Evolutionary conservation across 92 coral and sea anemone species (phyloP).

Genomic region (Pocillopora grandis): DNA sequence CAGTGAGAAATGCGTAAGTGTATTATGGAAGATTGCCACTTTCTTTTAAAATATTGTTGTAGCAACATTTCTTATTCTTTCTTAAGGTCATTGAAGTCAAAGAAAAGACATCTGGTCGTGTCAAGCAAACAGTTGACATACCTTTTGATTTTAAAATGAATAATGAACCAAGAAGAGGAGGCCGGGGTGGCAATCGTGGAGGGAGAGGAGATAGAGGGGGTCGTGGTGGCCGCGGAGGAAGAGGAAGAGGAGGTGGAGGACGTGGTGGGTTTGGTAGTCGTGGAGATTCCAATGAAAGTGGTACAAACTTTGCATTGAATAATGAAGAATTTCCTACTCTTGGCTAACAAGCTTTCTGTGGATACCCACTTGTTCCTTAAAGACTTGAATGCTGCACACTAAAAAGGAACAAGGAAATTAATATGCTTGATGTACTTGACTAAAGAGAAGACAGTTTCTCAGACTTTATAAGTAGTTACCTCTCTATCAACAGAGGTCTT

Average conservation of each 20-base stretch:
- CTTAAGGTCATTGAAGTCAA: slow-evolving; percentile 85
- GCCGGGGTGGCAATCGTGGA: slow-evolving; percentile 64
- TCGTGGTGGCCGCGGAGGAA: slow-evolving; percentile 63
- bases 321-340: slow-evolving; percentile 94
- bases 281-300: slow-evolving; percentile 42
- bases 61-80: not conserved
- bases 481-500: slow-evolving; percentile 5
- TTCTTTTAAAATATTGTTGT: not conserved
- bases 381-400: slow-evolving; percentile 39
- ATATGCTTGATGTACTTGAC: slow-evolving; percentile 12
- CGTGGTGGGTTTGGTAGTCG: slow-evolving; percentile 50
- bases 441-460: slow-evolving; percentile 22
- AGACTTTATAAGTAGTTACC: slow-evolving; percentile 16
- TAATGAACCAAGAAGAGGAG: slow-evolving; percentile 46
- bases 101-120: slow-evolving; percentile 95
- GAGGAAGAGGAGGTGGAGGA: slow-evolving; percentile 60
- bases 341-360: slow-evolving; percentile 38
- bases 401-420: slow-evolving; percentile 19
- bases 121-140: slow-evolving; percentile 85
- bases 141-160: slow-evolving; percentile 67
- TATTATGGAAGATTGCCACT: not conserved
- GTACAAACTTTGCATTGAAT: slow-evolving; percentile 78
- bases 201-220: slow-evolving; percentile 63
- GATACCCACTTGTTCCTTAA: slow-evolving; percentile 5
- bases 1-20: not conserved